Evolutionary conservation across 2,888 invertebrate species (phyloP), one percentile per base, ranked within the genome.

Genomic region (Agapostemon virescens): DNA sequence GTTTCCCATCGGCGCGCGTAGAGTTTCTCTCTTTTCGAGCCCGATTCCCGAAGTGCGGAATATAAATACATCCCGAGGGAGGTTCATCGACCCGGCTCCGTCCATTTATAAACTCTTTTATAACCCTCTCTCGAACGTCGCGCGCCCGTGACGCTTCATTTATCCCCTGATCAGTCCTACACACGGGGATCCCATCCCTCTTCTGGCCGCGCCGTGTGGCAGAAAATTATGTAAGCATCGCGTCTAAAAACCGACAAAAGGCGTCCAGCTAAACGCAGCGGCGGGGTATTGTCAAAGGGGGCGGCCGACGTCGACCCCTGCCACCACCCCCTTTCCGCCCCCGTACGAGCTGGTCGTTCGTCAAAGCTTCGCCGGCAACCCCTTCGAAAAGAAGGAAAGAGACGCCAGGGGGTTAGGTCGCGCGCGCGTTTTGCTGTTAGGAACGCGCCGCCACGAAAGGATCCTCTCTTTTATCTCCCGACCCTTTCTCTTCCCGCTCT

Each of bases 201-300:
- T 79, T 68, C 70, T 70, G 85, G 70, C 63, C 74, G 74, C 75
- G 83, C 83, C 26, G 74, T 75, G 78, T 83, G 83, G 85, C 84
- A 79, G 86, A 86, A 86, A 86, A 85, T 83, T 79, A 85, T 82
- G 85, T 75, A 72, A 82, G 81, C 85, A 74, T 71, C 83, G 83
- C 83, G 86, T 82, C 81, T 86, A 86, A 86, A 86, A 86, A 86
- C 83, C 86, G 82, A 85, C 85, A 85, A 86, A 86, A 86, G 85
- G 71, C 86, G 64, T 74, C 63, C 72, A 68, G 79, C 82, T 84
- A 85, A 84, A 85, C 84, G 85, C 84, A 83, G 70, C 72, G 69
- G 71, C 81, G 73, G 76, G 72, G 83, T 77, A 81, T 84, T 84
- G 86, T 86, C 86, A 86, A 86, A 86, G 86, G 80, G 84, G 84